Base-by-base conservation (phyloP, 2,888 invertebrate genomes). In the Lepidonotus clava region DNA sequence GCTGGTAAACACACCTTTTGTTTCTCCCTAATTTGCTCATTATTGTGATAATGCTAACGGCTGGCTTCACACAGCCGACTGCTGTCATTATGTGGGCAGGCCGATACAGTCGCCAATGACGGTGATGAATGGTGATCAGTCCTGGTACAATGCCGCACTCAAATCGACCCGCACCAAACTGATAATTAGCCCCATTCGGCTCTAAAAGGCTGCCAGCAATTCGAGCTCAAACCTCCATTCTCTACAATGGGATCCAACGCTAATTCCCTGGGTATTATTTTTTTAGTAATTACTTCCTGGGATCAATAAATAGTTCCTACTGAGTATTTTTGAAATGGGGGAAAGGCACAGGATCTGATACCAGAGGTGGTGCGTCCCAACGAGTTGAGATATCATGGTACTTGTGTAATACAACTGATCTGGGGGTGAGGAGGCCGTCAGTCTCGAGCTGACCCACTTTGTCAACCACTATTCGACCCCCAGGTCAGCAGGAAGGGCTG, bases 11-110 rank as follows among this genome's bases (percentile, higher is more conserved):
- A 61, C n/a, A 5, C 61, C 61, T 61, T 61, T 61, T 61, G 61
- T 61, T 61, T 61, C 61, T 61, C 61, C 61, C 61, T 61, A 61
- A 61, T 61, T 61, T 61, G 61, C 61, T 61, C 61, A 24, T 61
- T 61, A 61, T n/a, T 61, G 61, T 61, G 61, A 61, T 61, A 61
- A 61, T 61, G 61, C 11, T 61, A 61, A 61, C 61, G 61, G 5
- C 61, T 61, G 61, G 61, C 28, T 28, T 32, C 61, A 28, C 61
- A 61, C 28, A 61, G 11, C 28, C 28, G 61, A 11, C 0, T 24
- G 61, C 28, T 61, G 61, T 61, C 61, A 61, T 61, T 14, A 61
- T 18, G 61, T 11, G 61, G 61, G 46, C 18, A 11, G 46, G 46
- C 6, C 8, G 8, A 11, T 61, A 28, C 28, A 61, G 61, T 61